Conservation (phyloP, 2,888 invertebrate species). For the Ganaspis brasiliensis region DNA sequence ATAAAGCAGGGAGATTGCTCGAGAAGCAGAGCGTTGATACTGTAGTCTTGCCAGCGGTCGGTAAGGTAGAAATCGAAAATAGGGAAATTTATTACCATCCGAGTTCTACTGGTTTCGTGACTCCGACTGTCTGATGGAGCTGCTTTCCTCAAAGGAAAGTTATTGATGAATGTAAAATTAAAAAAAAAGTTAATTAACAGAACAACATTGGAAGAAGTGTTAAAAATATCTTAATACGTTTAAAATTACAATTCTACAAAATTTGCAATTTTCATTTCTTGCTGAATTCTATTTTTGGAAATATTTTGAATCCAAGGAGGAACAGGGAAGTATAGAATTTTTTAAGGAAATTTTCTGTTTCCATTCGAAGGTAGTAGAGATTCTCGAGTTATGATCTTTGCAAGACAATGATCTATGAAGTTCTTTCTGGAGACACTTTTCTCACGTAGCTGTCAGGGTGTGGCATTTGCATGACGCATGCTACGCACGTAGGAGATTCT, state of each 20-base stretch:
- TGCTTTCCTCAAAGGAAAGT: neutral
- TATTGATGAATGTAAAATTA: neutral
- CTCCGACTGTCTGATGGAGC: neutral
- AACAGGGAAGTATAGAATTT: too few relatives aligned
- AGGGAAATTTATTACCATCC: neutral
- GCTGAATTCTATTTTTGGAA: too few relatives aligned
- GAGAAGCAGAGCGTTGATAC: neutral
- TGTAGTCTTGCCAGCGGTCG: neutral
- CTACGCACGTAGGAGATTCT: conserved; percentile 41
- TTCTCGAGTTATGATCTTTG: neutral
- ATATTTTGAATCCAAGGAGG: too few relatives aligned
- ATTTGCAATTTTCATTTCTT: too few relatives aligned
- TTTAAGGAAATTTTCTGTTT: too few relatives aligned
- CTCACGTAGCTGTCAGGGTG: conserved; percentile 32
- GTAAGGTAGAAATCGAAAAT: neutral
- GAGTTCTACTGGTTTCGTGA: neutral
- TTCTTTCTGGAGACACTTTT: conserved; percentile 10
- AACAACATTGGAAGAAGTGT: too few relatives aligned
- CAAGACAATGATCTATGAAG: conserved; percentile 35
- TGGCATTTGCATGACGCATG: conserved; percentile 43
- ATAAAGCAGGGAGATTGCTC: conserved; percentile 61
- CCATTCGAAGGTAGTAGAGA: neutral
- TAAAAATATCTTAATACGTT: too few relatives aligned
- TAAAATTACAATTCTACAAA: too few relatives aligned
- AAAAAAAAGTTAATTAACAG: too few relatives aligned